Conservation (phyloP, 1,140 invertebrate genomes). For the Drosophila pectinifera region DNA sequence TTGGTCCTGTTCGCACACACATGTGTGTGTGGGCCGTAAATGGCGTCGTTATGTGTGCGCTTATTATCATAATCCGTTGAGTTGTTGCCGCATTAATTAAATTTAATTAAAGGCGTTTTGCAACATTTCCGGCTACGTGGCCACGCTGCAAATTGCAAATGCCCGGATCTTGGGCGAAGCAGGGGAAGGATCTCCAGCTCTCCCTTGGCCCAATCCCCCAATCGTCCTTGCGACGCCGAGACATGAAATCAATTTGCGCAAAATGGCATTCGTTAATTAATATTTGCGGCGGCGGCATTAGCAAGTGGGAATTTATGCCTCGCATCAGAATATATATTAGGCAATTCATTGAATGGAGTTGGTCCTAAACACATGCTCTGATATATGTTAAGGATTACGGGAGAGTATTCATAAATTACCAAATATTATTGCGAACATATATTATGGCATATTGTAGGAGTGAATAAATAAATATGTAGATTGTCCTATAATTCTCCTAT, state of each 20-base stretch:
- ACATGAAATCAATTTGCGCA: conserved; percentile 68
- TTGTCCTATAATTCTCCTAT: background rate
- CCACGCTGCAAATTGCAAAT: conserved; percentile 66
- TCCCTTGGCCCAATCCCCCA: conserved; percentile 5
- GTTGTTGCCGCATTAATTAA: conserved; percentile 83
- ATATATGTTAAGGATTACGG: conserved; percentile 16
- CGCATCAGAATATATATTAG: conserved; percentile 36
- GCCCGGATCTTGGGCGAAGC: conserved; percentile 12
- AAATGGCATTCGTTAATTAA: conserved; percentile 68
- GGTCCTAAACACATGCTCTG: conserved; percentile 11
- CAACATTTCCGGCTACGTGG: conserved; percentile 76
- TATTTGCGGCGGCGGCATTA: conserved; percentile 63
- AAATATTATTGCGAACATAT: background rate
- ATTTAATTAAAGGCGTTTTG: conserved; percentile 84
- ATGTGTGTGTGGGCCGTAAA: conserved; percentile 73
- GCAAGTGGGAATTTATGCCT: conserved; percentile 58
- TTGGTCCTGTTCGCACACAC: conserved; percentile 24
- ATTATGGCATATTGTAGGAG: background rate
- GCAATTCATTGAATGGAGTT: conserved; percentile 9
- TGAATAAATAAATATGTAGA: background rate
- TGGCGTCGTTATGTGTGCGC: conserved; percentile 74
- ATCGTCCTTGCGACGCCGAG: conserved; percentile 20
- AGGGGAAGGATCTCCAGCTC: background rate
- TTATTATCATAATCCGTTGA: conserved; percentile 84
- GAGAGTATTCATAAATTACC: background rate